Percentiles rank a stretch among this genome's conserved stretches.
These are phyloP conservation scores for Zaprionus camerounensis DNA, from an alignment of 1,140 invertebrate species.

Conservation along the genomic window DNA sequence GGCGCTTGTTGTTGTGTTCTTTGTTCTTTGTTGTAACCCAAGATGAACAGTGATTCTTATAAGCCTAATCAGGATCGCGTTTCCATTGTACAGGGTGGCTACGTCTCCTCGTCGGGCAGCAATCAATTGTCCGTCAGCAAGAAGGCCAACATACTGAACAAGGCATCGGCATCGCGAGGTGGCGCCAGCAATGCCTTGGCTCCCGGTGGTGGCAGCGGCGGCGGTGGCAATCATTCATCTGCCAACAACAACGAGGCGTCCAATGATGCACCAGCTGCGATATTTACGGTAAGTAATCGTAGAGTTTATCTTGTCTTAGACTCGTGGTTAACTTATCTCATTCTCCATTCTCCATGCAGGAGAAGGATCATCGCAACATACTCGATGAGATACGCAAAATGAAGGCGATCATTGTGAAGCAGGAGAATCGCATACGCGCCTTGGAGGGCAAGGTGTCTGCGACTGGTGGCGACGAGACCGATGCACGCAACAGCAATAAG, in stretches of 20 bases:
- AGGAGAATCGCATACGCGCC: constrained; percentile 92
- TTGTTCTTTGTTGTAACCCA: constrained; percentile 76
- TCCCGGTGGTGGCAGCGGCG: constrained; percentile 35
- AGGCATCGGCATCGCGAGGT: constrained; percentile 83
- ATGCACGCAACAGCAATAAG: constrained; percentile 71
- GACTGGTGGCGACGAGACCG: constrained; percentile 68
- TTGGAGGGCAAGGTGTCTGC: constrained; percentile 84
- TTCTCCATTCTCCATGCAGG: constrained; percentile 70
- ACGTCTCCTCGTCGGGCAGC: constrained; percentile 85
- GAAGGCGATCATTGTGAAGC: constrained; percentile 96
- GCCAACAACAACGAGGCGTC: constrained; percentile 71
- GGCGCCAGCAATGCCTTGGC: constrained; percentile 39
- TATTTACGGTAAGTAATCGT: constrained; percentile 64
- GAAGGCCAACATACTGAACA: constrained; percentile 89
- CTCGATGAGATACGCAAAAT: constrained; percentile 94
- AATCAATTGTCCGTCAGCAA: constrained; percentile 87
- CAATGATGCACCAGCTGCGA: constrained; percentile 58
- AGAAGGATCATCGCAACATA: constrained; percentile 91
- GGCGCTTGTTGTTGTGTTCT: constrained; percentile 81
- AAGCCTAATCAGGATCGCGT: constrained; percentile 86
- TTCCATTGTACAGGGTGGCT: constrained; percentile 87
- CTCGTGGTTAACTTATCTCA: not conserved
- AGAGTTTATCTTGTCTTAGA: not conserved
- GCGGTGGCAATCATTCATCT: constrained; percentile 59
- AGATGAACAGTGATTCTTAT: constrained; percentile 81